Evolutionary conservation across 2,888 invertebrate genomes (phyloP), one percentile per base, ranked within the genome.

Genomic region (Tenthredo livida): DNA sequence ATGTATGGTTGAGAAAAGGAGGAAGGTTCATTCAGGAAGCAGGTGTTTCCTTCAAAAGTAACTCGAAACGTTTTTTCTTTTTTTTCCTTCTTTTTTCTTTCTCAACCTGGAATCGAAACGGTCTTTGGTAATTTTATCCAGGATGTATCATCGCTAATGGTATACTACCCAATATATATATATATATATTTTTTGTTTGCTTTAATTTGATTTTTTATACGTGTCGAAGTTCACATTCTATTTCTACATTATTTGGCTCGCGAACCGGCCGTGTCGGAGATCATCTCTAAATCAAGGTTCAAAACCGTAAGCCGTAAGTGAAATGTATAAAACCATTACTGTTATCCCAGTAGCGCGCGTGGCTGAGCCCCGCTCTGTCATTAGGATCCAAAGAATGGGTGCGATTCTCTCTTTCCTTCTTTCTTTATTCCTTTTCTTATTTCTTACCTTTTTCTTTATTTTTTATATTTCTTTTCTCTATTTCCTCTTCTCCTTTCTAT

Each of bases 251-350:
- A 43, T 73, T 73, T 25, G 73, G 15, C 25, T 40, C 43, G n/a
- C 7, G 4, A 21, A 12, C 12, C 7, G n/a, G n/a, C n/a, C 25
- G 73, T 43, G 12, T 6, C n/a, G 37, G 29, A 47, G 73, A 73
- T 43, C 58, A 75, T 65, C 85, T 87, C 86, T 87, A 89, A 89
- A 88, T 88, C 89, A 87, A 67, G 85, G 73, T 10, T 43, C 40
- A 43, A 73, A 73, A 73, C 43, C 73, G 17, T 73, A 86, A 86
- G 80, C 87, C 84, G 88, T 90, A 90, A 90, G 90, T 90, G 89
- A 90, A 90, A 90, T 89, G 89, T 89, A 89, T 90, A 90, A 90
- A 90, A 90, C 88, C 90, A 90, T 90, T 89, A 90, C 85, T 88
- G 89, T 90, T 90, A 90, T 90, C 90, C 89, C 86, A 83, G 73